Base-by-base conservation (phyloP, 2,113 vertebrate species). In the Speoplatyrhinus poulsoni region DNA sequence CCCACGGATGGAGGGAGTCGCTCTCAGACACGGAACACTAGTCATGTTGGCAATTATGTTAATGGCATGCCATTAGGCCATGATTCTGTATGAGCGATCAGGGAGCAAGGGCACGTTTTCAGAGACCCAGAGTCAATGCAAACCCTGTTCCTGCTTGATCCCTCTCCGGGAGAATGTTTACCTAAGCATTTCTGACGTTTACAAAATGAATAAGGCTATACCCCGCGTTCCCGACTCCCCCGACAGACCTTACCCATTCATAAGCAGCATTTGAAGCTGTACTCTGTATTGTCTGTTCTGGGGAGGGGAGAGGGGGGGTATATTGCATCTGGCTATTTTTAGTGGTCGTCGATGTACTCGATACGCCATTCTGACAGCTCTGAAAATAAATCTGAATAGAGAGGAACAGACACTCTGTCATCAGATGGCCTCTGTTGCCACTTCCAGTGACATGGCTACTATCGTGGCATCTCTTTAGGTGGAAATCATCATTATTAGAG, bases 31-130 rank as follows among this genome's bases (percentile, higher is more conserved):
- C 91, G 94, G 94, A 96, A 96, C 95, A 95, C 95, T 96, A 95
- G 95, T 95, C 95, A 95, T 96, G 95, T 94, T 95, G 95, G 95
- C 96, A 96, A 96, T 98, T 97, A 97, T 95, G 95, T 95, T 98
- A 98, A 98, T 98, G 96, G 95, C 89, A 95, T 95, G 95, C 95
- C 95, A 98, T 98, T 97, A 98, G 95, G 95, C 95, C 95, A 95
- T 96, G 96, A 97, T 98, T 98, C 95, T 95, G 91, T 95, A 97
- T 96, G 96, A 98, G 95, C 93, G 94, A 95, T 95, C 90, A 90
- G 95, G 95, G 95, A 96, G 93, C 93, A 93, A 94, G 93, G 95
- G 92, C 93, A 94, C 90, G 89, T 94, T 93, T 91, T 91, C 91
- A 93, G 92, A 94, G 93, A 92, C 91, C 93, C 90, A 79, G 36